Evolutionary conservation across 2,797 vertebrate genomes (phyloP).

Genomic region (Bradypodion pumilum): DNA sequence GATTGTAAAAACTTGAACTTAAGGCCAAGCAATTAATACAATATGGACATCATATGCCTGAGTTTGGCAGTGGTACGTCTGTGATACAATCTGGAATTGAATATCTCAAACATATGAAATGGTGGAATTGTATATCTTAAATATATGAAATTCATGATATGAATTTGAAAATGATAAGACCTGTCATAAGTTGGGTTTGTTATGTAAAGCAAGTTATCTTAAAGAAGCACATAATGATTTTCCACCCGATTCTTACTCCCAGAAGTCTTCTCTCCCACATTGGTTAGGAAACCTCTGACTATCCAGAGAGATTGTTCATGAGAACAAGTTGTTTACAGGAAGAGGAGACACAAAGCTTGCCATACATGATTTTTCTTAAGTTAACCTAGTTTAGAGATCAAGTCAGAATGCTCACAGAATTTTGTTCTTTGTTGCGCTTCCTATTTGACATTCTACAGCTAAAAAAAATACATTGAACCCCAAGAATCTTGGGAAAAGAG

Average conservation of each 20-base stretch:
- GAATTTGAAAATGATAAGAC: background rate
- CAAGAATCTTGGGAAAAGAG: too few species aligned
- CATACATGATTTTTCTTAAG: background rate
- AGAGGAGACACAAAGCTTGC: background rate
- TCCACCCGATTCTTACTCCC: background rate
- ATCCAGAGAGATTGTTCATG: background rate
- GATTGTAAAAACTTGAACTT: background rate
- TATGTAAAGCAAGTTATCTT: background rate
- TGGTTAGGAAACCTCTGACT: background rate
- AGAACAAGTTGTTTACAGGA: background rate
- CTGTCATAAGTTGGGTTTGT: background rate
- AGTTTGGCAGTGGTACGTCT: too few species aligned
- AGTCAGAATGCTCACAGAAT: background rate
- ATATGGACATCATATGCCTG: too few species aligned
- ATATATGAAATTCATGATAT: too few species aligned
- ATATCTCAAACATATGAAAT: background rate
- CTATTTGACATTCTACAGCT: too few species aligned
- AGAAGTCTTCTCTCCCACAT: background rate
- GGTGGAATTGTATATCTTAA: too few species aligned
- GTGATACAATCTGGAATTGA: background rate
- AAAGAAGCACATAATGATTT: background rate
- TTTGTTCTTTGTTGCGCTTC: background rate
- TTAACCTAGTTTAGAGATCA: background rate
- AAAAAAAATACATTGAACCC: too few species aligned
- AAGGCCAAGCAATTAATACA: background rate